Base-by-base conservation (phyloP, 2,797 vertebrate genomes). In the Oceanodroma leucorhoa region DNA sequence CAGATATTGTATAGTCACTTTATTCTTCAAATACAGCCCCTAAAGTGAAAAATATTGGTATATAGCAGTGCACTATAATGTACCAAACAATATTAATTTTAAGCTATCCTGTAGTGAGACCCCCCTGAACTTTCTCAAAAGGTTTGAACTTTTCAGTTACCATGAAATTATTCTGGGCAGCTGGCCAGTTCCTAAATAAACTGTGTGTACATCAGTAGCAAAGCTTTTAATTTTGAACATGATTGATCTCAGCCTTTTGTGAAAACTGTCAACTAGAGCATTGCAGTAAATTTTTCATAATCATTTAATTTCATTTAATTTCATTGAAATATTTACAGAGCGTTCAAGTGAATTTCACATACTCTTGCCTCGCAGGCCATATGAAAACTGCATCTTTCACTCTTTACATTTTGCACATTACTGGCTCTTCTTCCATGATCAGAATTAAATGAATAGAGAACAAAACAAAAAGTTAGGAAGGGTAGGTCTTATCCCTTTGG, bases 201-300 rank as follows among this genome's bases (percentile, higher is more conserved):
- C 64, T 83, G 32, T 70, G 36, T 91, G 69, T 84, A 58, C 64
- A 84, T 76, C 62, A 70, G 48, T 91, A 46, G 61, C n/a, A 89
- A 83, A 91, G 51, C 69, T 89, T 89, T 96, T 95, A 82, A 91
- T 87, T 89, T 93, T 60, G 46, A 79, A 83, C 50, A 43, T 87
- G 20, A 87, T 85, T 94, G 66, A 94, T 90, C 90, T 94, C 67
- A 76, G n/a, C 40, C 75, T 81, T 64, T 58, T 91, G 55, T n/a
- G 50, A 91, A 93, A 71, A 88, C 46, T 80, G 41, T 78, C 87
- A 85, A 54, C 43, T 72, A 66, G 75, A 90, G 27, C 21, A 62
- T 53, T 87, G 23, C 46, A 48, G 32, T 67, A 43, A 58, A 13
- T 54, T 90, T 89, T 89, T 87, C 36, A 54, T 15, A 54, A 88